These are phyloP conservation scores for Climacteris rufus DNA, from an alignment of 2,113 vertebrate species.

Conservation along the genomic window DNA sequence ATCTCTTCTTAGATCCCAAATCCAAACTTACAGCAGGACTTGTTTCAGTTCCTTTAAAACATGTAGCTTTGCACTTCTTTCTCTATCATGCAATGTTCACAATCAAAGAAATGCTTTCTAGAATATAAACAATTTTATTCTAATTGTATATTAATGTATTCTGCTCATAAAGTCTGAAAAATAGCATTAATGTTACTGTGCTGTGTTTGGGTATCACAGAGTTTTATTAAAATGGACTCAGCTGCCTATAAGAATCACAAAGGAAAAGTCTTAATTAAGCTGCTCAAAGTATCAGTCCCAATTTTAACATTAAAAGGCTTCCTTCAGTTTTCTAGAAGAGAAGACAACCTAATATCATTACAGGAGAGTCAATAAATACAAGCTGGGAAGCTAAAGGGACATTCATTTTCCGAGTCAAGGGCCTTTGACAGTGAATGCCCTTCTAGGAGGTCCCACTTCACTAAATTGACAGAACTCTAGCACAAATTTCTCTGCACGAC, in stretches of 20 bases:
- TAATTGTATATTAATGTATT: background rate
- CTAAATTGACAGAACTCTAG: background rate
- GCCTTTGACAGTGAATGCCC: background rate
- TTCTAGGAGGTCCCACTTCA: conserved; percentile 3
- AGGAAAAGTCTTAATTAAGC: background rate
- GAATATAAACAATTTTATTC: background rate
- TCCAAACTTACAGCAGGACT: background rate
- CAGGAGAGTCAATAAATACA: background rate
- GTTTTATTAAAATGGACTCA: background rate
- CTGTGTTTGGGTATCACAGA: background rate
- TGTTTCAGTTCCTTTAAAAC: background rate
- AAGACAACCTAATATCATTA: background rate
- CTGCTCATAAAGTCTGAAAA: background rate
- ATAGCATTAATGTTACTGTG: background rate
- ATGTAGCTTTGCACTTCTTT: background rate
- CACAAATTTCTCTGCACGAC: background rate
- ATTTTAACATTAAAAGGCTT: background rate
- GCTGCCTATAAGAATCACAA: background rate
- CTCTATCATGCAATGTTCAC: background rate
- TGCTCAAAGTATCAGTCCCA: background rate
- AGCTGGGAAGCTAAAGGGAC: background rate
- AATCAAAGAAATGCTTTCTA: background rate
- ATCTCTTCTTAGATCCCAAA: background rate
- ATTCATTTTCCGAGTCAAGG: background rate
- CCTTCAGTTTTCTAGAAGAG: background rate